Percentiles rank a stretch among this genome's conserved stretches.
phyloP scores from a whole-genome alignment of 2,797 vertebrate species.

The Aldrovandia affinis region DNA sequence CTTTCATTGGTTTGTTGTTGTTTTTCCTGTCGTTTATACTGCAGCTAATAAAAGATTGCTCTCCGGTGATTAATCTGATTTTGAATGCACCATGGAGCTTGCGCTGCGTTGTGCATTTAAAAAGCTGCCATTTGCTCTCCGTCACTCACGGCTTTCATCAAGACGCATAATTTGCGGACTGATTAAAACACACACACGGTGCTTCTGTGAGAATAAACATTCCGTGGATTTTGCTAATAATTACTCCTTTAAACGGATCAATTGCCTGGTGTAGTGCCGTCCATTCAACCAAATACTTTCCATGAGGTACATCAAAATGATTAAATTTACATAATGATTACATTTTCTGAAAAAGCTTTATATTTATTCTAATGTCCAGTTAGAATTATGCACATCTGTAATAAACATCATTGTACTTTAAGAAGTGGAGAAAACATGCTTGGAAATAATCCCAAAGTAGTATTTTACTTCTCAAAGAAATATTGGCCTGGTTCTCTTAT shows the following conservation, averaged over 20 bases:
- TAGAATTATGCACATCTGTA: background rate
- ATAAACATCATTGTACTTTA: background rate
- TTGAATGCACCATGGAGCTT: background rate
- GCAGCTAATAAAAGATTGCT: background rate
- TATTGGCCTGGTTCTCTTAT: background rate
- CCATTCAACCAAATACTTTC: background rate
- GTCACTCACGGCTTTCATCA: background rate
- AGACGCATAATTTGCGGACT: background rate
- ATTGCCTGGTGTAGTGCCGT: background rate
- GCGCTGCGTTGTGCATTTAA: background rate
- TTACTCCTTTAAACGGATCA: background rate
- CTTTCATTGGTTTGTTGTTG: constrained; percentile 9
- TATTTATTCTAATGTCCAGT: background rate
- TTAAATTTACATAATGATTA: background rate
- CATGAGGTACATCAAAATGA: background rate
- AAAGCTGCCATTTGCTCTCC: background rate
- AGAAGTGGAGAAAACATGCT: background rate
- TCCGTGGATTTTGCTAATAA: background rate
- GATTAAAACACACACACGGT: background rate
- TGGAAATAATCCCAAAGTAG: background rate
- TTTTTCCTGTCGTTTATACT: background rate
- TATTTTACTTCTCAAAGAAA: background rate
- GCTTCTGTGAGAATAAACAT: background rate
- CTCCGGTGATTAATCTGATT: background rate
- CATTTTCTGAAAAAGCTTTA: background rate